phyloP scores from a whole-genome alignment of 2,113 vertebrate genomes.

The Equus przewalskii region DNA sequence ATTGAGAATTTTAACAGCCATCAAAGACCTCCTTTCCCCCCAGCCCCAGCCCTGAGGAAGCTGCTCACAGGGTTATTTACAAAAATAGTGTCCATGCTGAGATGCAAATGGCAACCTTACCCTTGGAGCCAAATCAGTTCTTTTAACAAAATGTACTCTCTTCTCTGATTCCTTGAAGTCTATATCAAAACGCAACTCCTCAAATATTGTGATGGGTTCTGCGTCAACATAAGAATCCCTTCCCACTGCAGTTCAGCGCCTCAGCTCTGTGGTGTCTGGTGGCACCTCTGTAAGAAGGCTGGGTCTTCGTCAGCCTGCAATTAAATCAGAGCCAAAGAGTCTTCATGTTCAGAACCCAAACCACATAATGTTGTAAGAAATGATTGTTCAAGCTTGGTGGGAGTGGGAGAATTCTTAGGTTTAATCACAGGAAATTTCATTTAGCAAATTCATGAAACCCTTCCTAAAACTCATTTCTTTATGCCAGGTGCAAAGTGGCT shows the following conservation, averaged over 20 bases:
- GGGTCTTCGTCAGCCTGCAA: slow-evolving; percentile 21
- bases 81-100: neutral
- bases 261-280: neutral
- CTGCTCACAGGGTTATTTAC: neutral
- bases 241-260: neutral
- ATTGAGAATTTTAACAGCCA: neutral
- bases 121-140: neutral
- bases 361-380: neutral
- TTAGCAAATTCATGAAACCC: slow-evolving; percentile 56
- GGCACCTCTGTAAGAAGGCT: neutral
- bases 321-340: neutral
- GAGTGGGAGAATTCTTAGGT: slow-evolving; percentile 69
- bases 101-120: neutral
- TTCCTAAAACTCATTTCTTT: slow-evolving; percentile 66
- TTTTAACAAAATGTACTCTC: neutral
- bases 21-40: accelerated
- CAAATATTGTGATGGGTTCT: neutral
- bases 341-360: slow-evolving; percentile 57
- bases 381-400: slow-evolving; percentile 64
- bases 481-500: slow-evolving; percentile 84
- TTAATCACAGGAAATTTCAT: slow-evolving; percentile 81
- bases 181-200: slow-evolving; percentile 19
- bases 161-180: neutral
- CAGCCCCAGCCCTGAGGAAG: neutral
- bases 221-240: neutral